Base-by-base conservation (phyloP, 2,113 vertebrate genomes). In the Anhinga rufa region DNA sequence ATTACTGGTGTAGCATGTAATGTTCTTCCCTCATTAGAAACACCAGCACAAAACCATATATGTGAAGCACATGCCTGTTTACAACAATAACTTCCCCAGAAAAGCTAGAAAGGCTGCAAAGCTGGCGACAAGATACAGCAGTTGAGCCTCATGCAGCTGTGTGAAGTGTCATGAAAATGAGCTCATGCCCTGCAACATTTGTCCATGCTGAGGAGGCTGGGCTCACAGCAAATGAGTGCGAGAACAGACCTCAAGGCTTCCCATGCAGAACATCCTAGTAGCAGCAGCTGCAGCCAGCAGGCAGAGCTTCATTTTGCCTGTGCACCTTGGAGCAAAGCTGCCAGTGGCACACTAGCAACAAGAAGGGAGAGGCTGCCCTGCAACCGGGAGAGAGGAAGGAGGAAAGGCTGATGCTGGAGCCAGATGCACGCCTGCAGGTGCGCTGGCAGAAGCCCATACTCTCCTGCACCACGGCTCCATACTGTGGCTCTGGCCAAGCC, bases 321-420 rank as follows among this genome's bases (percentile, higher is more conserved):
- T 0, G 0, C 6, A 14, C 29, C 62, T 61, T 6, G 0, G 2
- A 72, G 15, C 0, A 0, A 40, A 71, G 28, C 0, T 0, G 34
- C 21, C 51, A 58, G n/a, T 1, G 1, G 36, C 51, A 42, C 0
- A 0, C 0, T 2, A 72, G 34, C 34, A 22, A 49, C 18, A 58
- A 49, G 51, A 38, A 10, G 9, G 22, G 31, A 82, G 49, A 91
- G 13, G 11, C 28, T 42, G 54, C 55, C 28, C 58, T 12, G 40
- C 24, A 46, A 34, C 14, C 4, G 1, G 68, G 24, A 20, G 32
- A 36, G 40, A 69, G 14, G 36, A 62, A 12, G 14, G 6, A 88
- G 14, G 36, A 24, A 87, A 57, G 36, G 12, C 20, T 10, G 3
- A 82, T 42, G 40, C 5, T 1, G 31, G 34, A 78, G 57, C 51